Evolutionary conservation across 2,888 invertebrate species (phyloP).

Genomic region (Xylocampa areola): DNA sequence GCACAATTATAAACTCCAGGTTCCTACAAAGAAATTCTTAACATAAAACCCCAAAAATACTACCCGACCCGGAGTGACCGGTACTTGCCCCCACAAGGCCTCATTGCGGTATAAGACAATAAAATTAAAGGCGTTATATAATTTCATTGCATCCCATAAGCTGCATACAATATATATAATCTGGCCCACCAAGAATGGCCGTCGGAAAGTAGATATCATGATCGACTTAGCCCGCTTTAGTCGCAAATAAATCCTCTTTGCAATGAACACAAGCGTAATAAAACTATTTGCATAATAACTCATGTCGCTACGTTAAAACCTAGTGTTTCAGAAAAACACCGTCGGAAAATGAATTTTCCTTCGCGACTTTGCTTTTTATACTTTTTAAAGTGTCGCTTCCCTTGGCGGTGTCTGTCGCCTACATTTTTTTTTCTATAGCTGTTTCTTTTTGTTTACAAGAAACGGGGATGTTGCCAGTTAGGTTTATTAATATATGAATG

Average conservation of each 20-base stretch:
- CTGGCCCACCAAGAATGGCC: conserved; percentile 17
- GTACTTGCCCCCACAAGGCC: too few species aligned
- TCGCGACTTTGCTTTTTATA: conserved; percentile 46
- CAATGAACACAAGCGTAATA: conserved; percentile 60
- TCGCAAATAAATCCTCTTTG: conserved; percentile 63
- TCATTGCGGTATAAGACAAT: too few species aligned
- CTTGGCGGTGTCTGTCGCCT: conserved; percentile 30
- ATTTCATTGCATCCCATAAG: conserved; percentile 9
- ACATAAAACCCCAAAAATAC: too few species aligned
- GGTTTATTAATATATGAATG: conserved; percentile 16
- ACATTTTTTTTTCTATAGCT: conserved; percentile 21
- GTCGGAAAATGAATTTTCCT: conserved; percentile 56
- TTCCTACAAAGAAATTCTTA: too few species aligned
- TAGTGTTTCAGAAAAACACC: conserved; percentile 52
- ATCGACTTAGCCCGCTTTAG: conserved; percentile 61
- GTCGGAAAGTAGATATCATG: conserved; percentile 49
- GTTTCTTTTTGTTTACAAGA: conserved; percentile 11
- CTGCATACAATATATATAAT: conserved; percentile 41
- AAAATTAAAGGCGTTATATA: neutral
- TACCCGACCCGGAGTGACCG: too few species aligned
- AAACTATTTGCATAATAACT: conserved; percentile 67
- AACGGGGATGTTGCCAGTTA: conserved; percentile 23
- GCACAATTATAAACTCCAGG: too few species aligned
- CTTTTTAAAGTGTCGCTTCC: conserved; percentile 52
- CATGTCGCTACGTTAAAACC: conserved; percentile 35